phyloP scores from a whole-genome alignment of 1,140 invertebrate genomes.

The Drosophila leontia region DNA sequence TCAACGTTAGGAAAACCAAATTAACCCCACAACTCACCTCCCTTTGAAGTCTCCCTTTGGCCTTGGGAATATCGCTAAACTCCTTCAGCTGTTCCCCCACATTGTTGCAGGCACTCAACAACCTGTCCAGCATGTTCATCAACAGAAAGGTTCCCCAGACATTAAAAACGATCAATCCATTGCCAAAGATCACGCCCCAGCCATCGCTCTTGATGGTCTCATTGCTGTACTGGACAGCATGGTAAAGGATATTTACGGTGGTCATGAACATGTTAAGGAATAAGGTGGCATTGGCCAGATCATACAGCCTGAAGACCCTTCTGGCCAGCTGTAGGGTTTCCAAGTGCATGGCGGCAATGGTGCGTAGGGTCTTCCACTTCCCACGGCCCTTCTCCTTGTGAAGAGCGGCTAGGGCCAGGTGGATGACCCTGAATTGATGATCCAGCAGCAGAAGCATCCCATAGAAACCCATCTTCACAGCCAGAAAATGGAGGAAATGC shows the following conservation, averaged over 20 bases:
- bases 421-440: constrained; percentile 54
- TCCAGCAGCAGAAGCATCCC: constrained; percentile 34
- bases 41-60: constrained; percentile 5
- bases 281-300: constrained; percentile 40
- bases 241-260: constrained; percentile 57
- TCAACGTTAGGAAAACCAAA: neutral
- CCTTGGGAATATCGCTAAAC: constrained; percentile 38
- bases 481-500: constrained; percentile 32
- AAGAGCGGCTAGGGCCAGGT: constrained; percentile 39
- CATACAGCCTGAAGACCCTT: constrained; percentile 33
- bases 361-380: constrained; percentile 3
- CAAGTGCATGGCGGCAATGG: constrained; percentile 35
- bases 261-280: constrained; percentile 51
- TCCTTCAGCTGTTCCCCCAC: constrained; percentile 23
- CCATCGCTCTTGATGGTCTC: constrained; percentile 27
- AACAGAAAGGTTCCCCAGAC: constrained; percentile 10
- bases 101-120: constrained; percentile 52
- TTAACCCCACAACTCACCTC: constrained; percentile 30
- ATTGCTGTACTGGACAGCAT: constrained; percentile 64
- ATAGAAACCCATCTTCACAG: constrained; percentile 26
- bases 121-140: constrained; percentile 53
- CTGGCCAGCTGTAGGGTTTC: constrained; percentile 38
- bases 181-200: constrained; percentile 24
- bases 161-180: constrained; percentile 30
- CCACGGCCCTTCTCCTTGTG: neutral